Conservation (phyloP, 2,113 vertebrate species). For the Gymnobelideus leadbeateri region DNA sequence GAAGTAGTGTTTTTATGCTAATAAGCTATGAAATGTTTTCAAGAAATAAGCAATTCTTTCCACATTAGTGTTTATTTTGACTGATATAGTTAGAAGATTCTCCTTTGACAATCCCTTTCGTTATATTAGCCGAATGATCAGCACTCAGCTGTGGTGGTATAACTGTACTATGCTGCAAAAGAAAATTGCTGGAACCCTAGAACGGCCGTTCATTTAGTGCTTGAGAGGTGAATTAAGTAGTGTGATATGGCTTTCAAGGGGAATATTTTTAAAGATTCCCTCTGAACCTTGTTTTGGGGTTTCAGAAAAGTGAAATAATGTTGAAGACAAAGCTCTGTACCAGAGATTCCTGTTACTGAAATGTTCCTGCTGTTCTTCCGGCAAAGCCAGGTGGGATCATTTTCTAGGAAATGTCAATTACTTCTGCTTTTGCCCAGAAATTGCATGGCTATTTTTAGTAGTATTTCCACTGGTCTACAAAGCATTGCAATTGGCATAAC, state of each 20-base stretch:
- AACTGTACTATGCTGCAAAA: slow-evolving; percentile 80
- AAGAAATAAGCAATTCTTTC: slow-evolving; percentile 79
- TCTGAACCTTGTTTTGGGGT: slow-evolving; percentile 78
- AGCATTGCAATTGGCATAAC: slow-evolving; percentile 83
- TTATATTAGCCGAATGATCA: slow-evolving; percentile 81
- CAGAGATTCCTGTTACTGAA: slow-evolving; percentile 80
- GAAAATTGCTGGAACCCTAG: slow-evolving; percentile 80
- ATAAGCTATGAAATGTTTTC: slow-evolving; percentile 76
- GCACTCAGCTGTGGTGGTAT: slow-evolving; percentile 69
- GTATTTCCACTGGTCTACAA: slow-evolving; percentile 85
- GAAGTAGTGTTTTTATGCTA: slow-evolving; percentile 81
- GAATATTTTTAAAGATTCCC: slow-evolving; percentile 77
- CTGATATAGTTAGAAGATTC: slow-evolving; percentile 77
- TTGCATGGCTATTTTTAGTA: slow-evolving; percentile 87
- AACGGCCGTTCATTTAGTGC: slow-evolving; percentile 77
- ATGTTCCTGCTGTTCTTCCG: slow-evolving; percentile 78
- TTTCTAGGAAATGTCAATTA: slow-evolving; percentile 86
- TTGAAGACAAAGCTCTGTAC: slow-evolving; percentile 80
- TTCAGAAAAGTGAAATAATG: slow-evolving; percentile 80
- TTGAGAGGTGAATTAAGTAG: slow-evolving; percentile 81
- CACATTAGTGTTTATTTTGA: slow-evolving; percentile 80
- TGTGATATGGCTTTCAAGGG: slow-evolving; percentile 82
- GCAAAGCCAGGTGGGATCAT: slow-evolving; percentile 87
- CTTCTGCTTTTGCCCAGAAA: slow-evolving; percentile 86
- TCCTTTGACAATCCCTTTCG: slow-evolving; percentile 80